Percentiles rank a stretch among this genome's conserved stretches.
Evolutionary conservation across 2,113 vertebrate species (phyloP).

Genomic region (Rhabdomys dilectus): DNA sequence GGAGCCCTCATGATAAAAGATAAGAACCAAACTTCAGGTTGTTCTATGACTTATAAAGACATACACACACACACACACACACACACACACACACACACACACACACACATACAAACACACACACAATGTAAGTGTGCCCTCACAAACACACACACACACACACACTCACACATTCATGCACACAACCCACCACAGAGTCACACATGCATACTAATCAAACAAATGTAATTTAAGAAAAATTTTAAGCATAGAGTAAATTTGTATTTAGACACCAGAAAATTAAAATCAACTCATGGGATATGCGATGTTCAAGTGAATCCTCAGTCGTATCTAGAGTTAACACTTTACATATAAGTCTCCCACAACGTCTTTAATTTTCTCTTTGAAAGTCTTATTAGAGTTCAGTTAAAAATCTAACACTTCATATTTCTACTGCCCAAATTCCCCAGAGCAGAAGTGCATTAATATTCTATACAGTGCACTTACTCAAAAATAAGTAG

Average conservation of each 20-base stretch:
- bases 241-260: neutral
- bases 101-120: neutral
- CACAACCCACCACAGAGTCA: neutral
- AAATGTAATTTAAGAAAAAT: neutral
- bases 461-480: conserved; percentile 38
- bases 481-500: conserved; percentile 37
- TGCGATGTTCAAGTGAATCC: neutral
- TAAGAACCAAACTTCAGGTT: neutral
- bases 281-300: neutral
- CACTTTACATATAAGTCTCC: conserved; percentile 32
- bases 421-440: neutral
- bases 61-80: neutral
- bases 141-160: neutral
- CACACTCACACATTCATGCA: neutral
- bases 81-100: neutral
- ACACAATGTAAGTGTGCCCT: neutral
- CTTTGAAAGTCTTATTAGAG: conserved; percentile 5
- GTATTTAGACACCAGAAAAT: neutral
- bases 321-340: neutral
- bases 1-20: neutral
- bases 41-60: neutral
- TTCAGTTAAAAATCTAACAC: conserved; percentile 20
- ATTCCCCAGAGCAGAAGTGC: conserved; percentile 10
- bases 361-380: conserved; percentile 34
- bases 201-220: too few relatives aligned